Percentiles rank a stretch among this genome's conserved stretches.
phyloP scores from a whole-genome alignment of 2,113 vertebrate genomes.

The Menura novaehollandiae region DNA sequence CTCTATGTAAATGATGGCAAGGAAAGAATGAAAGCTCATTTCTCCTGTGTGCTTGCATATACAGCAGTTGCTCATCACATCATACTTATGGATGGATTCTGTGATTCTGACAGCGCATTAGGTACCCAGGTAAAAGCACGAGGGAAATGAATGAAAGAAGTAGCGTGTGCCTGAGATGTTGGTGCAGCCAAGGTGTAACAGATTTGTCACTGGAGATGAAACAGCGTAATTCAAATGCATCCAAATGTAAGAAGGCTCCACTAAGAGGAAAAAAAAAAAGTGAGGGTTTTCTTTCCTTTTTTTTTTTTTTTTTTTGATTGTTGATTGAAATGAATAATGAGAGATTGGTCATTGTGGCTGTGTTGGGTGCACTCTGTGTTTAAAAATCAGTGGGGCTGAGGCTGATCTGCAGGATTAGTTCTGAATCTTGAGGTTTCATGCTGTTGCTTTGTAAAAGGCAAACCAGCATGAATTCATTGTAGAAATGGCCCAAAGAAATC shows the following conservation, averaged over 20 bases:
- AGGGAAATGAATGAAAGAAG: constrained; percentile 38
- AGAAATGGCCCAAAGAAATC: background rate
- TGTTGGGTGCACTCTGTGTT: background rate
- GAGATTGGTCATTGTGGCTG: background rate
- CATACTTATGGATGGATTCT: constrained; percentile 43
- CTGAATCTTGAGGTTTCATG: background rate
- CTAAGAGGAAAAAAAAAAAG: background rate
- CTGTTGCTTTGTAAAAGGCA: constrained; percentile 19
- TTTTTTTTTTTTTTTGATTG: background rate
- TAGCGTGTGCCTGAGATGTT: background rate
- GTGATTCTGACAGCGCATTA: constrained; percentile 55
- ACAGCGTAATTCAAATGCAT: background rate
- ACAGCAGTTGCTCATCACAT: constrained; percentile 49
- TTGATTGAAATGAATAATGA: constrained; percentile 27
- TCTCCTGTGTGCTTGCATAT: constrained; percentile 49
- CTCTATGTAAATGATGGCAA: constrained; percentile 52
- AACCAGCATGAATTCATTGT: background rate
- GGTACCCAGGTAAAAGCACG: constrained; percentile 24
- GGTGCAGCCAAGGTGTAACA: background rate
- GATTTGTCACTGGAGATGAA: constrained; percentile 57
- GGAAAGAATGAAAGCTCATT: constrained; percentile 41
- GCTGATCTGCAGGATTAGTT: background rate
- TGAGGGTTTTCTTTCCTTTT: background rate
- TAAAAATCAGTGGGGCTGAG: constrained; percentile 25
- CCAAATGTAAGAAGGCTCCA: background rate